Evolutionary conservation across 2,888 invertebrate species (phyloP).

Genomic region (Drosophila infuscata): DNA sequence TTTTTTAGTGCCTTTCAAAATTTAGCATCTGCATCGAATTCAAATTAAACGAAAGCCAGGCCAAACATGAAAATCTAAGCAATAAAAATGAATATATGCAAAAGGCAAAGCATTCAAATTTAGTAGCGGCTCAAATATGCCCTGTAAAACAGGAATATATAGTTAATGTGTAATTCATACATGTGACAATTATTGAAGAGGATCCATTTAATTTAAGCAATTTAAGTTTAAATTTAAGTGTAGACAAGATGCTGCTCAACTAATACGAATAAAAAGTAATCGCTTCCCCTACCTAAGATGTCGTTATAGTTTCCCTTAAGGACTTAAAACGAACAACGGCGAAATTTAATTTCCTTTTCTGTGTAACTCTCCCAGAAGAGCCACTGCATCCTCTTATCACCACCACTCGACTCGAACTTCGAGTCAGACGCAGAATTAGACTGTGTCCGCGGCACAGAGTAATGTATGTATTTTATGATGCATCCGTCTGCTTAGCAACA

Average conservation of each 20-base stretch:
- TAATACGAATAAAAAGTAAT: not conserved
- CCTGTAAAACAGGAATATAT: not conserved
- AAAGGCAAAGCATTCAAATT: not conserved
- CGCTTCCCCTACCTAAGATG: not conserved
- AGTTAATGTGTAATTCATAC: not conserved
- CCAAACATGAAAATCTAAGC: slow-evolving; percentile 11
- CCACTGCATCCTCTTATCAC: not conserved
- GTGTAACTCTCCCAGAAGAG: not conserved
- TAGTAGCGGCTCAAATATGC: slow-evolving; percentile 7
- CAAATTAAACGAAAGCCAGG: slow-evolving; percentile 35
- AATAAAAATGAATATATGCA: slow-evolving; percentile 32
- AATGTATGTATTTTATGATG: slow-evolving; percentile 61
- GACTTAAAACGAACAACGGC: not conserved
- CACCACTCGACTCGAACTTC: not conserved
- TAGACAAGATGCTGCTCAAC: not conserved
- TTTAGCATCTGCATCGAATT: slow-evolving; percentile 55
- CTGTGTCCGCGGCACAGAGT: slow-evolving; percentile 12
- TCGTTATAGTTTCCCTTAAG: not conserved
- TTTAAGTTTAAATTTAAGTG: not conserved
- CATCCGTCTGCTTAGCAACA: slow-evolving; percentile 36
- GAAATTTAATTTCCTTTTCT: not conserved
- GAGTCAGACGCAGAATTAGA: not conserved
- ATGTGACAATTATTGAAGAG: no score
- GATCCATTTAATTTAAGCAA: not conserved
- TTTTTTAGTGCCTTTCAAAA: slow-evolving; percentile 52